Base-by-base conservation (phyloP, 2,888 invertebrate species). In the Eulithis prunata region DNA sequence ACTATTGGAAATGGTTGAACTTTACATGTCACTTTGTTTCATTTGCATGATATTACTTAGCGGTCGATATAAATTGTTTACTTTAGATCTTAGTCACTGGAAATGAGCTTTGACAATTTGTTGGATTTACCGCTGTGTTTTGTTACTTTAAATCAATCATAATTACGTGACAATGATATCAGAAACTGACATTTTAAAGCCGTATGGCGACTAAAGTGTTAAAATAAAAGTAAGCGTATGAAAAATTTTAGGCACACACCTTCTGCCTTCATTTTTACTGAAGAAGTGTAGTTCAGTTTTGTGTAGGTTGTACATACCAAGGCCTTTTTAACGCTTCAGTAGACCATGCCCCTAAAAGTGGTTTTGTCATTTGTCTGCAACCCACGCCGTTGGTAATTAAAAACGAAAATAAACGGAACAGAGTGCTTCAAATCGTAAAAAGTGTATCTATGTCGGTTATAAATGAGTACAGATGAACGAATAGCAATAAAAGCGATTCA, bases 331-430 rank as follows among this genome's bases (percentile, higher is more conserved):
- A 49, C 14, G 56, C 49, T 54, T 53, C 38, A 57, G 66, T 46
- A 13, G 51, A 51, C 28, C 38, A 36, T 59, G 28, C 10, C 38
- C 58, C 56, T 49, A 61, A 68, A 61, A 57, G 82, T 83, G 85
- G 88, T 86, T 86, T 87, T 91, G 90, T 91, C 91, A 90, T 88
- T 88, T 88, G 82, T 87, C 80, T 75, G 75, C 86, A 73, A 73
- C 92, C 91, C 87, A 90, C 91, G 91, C 91, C 73, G 79, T 79
- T 82, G 89, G 93, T 93, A 93, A 93, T 93, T 93, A 93, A 93
- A 93, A 93, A 91, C 90, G 85, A 93, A 93, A 93, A 93, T 93
- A 93, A 93, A 93, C 93, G 90, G 87, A 89, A 93, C 93, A 91
- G 87, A 89, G 83, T 91, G 89, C 85, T 84, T 87, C 83, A 84